These are phyloP conservation scores for Neoniphon sammara DNA, from an alignment of 2,797 vertebrate genomes.

Conservation along the genomic window DNA sequence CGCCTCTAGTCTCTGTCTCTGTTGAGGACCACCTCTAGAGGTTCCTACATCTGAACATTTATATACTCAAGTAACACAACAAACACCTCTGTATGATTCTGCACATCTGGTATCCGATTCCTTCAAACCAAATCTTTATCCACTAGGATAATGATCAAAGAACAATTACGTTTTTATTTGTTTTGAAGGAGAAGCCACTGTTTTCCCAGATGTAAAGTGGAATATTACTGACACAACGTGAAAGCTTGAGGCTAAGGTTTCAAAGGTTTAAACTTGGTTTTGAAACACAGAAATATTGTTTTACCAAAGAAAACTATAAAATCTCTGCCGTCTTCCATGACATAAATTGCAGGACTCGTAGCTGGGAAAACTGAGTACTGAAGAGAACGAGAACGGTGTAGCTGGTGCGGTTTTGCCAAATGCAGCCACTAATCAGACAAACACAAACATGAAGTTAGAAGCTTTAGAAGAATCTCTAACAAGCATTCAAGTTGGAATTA, in stretches of 20 bases:
- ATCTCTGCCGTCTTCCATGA: not conserved
- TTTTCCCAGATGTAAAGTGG: not conserved
- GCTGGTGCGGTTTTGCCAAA: not conserved
- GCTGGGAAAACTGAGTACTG: not conserved
- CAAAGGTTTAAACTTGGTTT: not conserved
- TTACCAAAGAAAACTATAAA: not conserved
- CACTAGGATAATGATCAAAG: not conserved
- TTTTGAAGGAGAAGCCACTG: slow-evolving; percentile 6
- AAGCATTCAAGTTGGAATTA: not conserved
- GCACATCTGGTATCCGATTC: not conserved
- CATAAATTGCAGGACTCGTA: not conserved
- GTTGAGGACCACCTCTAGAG: not conserved
- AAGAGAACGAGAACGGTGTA: not conserved
- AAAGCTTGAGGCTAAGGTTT: not conserved
- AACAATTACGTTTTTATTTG: not conserved
- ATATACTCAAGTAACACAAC: too few species aligned
- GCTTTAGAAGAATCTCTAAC: not conserved
- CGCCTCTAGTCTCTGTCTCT: not conserved
- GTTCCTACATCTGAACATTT: too few species aligned
- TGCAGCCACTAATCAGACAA: not conserved
- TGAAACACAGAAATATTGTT: not conserved
- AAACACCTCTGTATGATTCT: not conserved
- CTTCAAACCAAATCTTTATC: not conserved
- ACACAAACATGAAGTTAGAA: not conserved
- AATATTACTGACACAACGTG: not conserved